A percentile compares a stretch with the other conserved stretches of the same genome.
Conservation (phyloP, 2,888 invertebrate genomes). For the Diaprepes abbreviatus region DNA sequence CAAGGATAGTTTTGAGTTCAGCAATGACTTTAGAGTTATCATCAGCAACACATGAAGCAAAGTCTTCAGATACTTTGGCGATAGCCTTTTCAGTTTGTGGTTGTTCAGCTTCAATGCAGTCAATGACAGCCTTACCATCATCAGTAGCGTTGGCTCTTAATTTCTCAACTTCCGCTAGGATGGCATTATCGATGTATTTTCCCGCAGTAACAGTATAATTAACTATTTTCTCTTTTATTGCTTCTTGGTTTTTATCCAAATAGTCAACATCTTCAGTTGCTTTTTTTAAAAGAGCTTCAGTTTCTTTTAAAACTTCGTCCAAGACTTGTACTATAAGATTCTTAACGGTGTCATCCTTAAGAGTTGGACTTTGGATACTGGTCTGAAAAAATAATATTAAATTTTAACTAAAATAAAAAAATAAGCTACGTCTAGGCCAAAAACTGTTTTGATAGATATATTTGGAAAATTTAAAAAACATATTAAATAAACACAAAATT, state of each 20-base stretch:
- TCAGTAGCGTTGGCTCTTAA: slow-evolving; percentile 14
- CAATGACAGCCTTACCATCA: slow-evolving; percentile 12
- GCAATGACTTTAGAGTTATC: not conserved
- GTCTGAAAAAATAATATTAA: slow-evolving; percentile 25
- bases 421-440: no score
- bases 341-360: slow-evolving; percentile 13
- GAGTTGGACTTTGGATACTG: slow-evolving; percentile 3
- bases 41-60: not conserved
- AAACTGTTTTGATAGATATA: no score
- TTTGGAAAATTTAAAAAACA: no score
- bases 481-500: no score
- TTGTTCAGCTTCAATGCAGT: slow-evolving; percentile 20
- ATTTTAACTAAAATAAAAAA: no score
- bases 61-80: not conserved
- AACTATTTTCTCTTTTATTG: not conserved
- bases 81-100: not conserved
- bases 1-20: not conserved
- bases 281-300: not conserved
- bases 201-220: not conserved
- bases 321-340: slow-evolving; percentile 2
- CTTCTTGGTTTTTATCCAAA: not conserved
- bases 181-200: not conserved
- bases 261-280: not conserved
- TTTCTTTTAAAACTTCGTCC: not conserved
- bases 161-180: not conserved